phyloP scores from a whole-genome alignment of 2,113 vertebrate species.

The Lophotis ruficrista region DNA sequence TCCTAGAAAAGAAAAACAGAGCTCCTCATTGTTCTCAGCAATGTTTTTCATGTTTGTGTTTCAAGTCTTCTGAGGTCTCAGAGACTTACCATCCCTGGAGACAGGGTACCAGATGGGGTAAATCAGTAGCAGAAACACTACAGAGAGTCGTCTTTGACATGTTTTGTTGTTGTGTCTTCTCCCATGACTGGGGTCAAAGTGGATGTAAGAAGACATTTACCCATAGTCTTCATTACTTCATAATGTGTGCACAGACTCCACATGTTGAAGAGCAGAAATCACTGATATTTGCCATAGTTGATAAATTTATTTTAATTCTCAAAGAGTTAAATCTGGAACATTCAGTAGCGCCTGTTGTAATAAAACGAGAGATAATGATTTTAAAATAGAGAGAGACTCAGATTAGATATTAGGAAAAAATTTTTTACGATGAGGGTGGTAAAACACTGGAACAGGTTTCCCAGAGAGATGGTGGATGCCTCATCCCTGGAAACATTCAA shows the following conservation, averaged over 20 bases:
- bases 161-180: not conserved
- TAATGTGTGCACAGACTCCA: not conserved
- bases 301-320: not conserved
- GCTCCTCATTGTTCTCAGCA: not conserved
- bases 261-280: not conserved
- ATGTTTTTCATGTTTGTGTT: not conserved
- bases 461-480: no score
- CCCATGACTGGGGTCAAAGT: not conserved
- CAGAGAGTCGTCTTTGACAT: not conserved
- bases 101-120: not conserved
- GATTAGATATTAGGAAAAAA: no score
- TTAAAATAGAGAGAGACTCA: no score
- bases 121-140: conserved; percentile 23
- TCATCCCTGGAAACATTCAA: no score
- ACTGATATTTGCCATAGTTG: not conserved
- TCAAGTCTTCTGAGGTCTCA: not conserved
- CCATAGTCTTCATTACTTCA: not conserved
- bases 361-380: no score
- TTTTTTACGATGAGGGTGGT: no score
- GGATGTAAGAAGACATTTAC: not conserved
- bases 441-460: no score
- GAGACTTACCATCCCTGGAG: not conserved
- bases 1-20: not conserved
- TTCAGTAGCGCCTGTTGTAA: no score
- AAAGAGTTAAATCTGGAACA: not conserved